Base-by-base conservation (phyloP, 2,797 vertebrate genomes). In the Argya squamiceps region DNA sequence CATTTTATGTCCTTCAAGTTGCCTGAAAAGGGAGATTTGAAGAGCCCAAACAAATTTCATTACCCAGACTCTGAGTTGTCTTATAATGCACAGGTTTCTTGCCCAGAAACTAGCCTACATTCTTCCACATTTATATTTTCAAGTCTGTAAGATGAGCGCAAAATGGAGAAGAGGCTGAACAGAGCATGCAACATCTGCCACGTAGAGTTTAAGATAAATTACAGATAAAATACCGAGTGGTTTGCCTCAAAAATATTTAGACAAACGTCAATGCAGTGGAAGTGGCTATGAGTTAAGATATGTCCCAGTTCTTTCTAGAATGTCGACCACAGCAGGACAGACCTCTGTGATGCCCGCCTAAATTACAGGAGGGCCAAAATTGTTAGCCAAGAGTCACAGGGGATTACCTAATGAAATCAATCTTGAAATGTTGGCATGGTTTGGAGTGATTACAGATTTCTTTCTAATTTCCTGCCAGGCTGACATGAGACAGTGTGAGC, bases 401-500 rank as follows among this genome's bases (percentile, higher is more conserved):
- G 77, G 55, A 56, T 84, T 93, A 90, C 41, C 53, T 88, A 49
- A 91, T 92, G 15, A 80, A 89, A 92, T 15, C 50, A 55, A 14
- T 65, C 46, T 77, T 30, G 73, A 87, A 77, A 71, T 3, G 0
- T 39, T 87, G 50, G 15, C 15, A 32, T 56, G 60, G 8, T 70
- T 69, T 36, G 41, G 26, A 78, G 24, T 7, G 21, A 26, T 56
- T 59, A 27, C 15, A 75, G n/a, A 36, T 79, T 91, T 92, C 24
- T 91, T 78, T 52, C 30, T 84, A 16, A 62, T 36, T 91, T 82
- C 53, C 55, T 91, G 53, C 41, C 39, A 86, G 87, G 53, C 49
- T 84, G 89, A 91, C 59, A 83, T 74, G 76, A n/a, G 82, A 64
- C 32, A 88, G 36, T 63, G 36, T 93, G 75, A 95, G 69, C n/a